These are phyloP conservation scores for Acronicta aceris DNA, from an alignment of 2,888 invertebrate genomes.

Conservation along the genomic window DNA sequence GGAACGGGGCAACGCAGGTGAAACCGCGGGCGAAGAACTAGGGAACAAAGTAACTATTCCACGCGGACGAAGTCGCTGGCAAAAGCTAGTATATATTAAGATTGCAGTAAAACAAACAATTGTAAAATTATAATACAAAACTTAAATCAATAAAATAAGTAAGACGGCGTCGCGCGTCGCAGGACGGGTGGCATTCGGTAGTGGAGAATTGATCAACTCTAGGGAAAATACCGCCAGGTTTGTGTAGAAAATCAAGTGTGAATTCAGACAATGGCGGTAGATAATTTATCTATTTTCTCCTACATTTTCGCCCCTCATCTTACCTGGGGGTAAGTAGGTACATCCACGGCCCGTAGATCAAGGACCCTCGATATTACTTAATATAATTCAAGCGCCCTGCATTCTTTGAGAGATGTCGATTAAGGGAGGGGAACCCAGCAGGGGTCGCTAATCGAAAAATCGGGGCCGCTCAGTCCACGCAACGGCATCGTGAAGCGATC, in stretches of 20 bases:
- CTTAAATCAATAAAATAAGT: too few relatives aligned
- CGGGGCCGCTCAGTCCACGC: constrained; percentile 33
- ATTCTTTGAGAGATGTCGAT: constrained; percentile 64
- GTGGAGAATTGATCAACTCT: constrained; percentile 1
- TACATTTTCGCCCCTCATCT: constrained; percentile 19
- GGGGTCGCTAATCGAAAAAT: constrained; percentile 65
- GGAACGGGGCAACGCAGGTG: too few relatives aligned
- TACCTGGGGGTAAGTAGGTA: constrained; percentile 21
- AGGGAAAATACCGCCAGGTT: constrained; percentile 3
- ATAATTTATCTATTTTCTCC: constrained; percentile 29
- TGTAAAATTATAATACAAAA: too few relatives aligned
- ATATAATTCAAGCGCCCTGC: constrained; percentile 71
- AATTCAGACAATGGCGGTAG: constrained; percentile 9
- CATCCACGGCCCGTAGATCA: constrained; percentile 55
- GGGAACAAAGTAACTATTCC: too few relatives aligned
- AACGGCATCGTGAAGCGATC: constrained; percentile 12
- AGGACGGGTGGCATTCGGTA: too few relatives aligned
- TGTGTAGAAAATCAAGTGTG: constrained; percentile 16
- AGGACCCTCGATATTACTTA: constrained; percentile 71
- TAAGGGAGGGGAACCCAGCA: constrained; percentile 49
- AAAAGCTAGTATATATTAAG: too few relatives aligned
- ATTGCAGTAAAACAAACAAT: too few relatives aligned
- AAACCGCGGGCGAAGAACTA: too few relatives aligned
- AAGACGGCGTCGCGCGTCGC: too few relatives aligned
- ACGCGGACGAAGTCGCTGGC: too few relatives aligned